A percentile compares a stretch with the other conserved stretches of the same genome.
Evolutionary conservation across 1,140 invertebrate species (phyloP).

Genomic region (Heliothis virescens): DNA sequence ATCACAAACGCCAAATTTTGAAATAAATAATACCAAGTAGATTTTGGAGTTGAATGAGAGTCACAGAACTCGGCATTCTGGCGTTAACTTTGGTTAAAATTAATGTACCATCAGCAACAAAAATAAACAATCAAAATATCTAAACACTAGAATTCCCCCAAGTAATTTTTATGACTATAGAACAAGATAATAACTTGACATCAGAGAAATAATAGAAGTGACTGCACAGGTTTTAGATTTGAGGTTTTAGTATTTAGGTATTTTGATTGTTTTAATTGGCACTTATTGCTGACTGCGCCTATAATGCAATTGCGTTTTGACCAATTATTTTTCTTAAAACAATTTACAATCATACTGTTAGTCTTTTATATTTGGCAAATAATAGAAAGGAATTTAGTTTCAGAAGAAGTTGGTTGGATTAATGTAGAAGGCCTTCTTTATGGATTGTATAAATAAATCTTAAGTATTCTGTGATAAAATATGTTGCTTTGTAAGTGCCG

Average conservation of each 20-base stretch:
- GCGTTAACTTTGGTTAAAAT: no score
- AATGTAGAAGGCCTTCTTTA: not conserved
- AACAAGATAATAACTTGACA: no score
- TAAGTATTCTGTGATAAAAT: not conserved
- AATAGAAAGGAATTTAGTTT: constrained; percentile 5
- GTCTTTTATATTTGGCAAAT: constrained; percentile 31
- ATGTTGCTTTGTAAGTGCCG: not conserved
- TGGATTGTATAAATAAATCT: not conserved
- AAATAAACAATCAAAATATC: no score
- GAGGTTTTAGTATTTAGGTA: no score
- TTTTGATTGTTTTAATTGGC: no score
- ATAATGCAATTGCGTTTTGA: not conserved
- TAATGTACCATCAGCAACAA: no score
- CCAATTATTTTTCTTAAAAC: not conserved
- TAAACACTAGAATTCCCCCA: no score
- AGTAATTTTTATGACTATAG: no score
- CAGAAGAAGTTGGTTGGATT: not conserved
- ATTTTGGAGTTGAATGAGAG: no score
- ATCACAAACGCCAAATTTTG: no score
- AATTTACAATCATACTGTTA: not conserved
- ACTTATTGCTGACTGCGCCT: not conserved
- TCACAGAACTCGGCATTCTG: no score
- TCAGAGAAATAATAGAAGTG: not conserved
- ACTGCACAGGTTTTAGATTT: not conserved
- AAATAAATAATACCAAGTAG: no score